phyloP scores from a whole-genome alignment of 2,797 vertebrate species.

The Chloroceryle inda region DNA sequence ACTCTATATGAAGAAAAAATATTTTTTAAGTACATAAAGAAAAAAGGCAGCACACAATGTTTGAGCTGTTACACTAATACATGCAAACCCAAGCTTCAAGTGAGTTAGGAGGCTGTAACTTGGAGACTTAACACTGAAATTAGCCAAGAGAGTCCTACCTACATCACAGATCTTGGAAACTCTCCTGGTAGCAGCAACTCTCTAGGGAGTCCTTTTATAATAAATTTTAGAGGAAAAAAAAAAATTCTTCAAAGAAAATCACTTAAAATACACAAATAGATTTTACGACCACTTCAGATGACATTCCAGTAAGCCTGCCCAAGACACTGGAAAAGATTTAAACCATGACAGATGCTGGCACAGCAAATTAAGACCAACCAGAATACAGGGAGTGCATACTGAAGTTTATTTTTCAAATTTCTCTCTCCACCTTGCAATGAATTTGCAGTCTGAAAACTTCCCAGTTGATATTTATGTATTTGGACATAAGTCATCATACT shows the following conservation, averaged over 20 bases:
- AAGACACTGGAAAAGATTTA: neutral
- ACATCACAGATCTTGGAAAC: neutral
- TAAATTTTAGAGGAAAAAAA: neutral
- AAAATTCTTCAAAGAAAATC: neutral
- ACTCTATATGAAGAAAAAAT: neutral
- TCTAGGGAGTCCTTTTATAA: neutral
- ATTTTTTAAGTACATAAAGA: neutral
- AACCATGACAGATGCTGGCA: neutral
- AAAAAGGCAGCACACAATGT: neutral
- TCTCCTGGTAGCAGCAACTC: neutral
- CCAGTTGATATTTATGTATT: neutral
- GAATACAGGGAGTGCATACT: neutral
- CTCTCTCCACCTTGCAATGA: neutral
- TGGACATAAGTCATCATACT: neutral
- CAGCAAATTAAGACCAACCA: neutral
- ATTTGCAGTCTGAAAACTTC: neutral
- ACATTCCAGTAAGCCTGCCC: neutral
- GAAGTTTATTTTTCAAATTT: neutral
- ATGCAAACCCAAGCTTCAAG: neutral
- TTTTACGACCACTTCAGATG: neutral
- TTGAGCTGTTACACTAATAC: neutral
- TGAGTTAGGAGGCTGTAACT: neutral
- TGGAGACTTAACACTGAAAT: neutral
- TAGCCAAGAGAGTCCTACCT: neutral
- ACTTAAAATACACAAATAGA: neutral